A percentile compares a stretch with the other conserved stretches of the same genome.
phyloP scores from a whole-genome alignment of 2,797 vertebrate genomes.

The Somateria mollissima region DNA sequence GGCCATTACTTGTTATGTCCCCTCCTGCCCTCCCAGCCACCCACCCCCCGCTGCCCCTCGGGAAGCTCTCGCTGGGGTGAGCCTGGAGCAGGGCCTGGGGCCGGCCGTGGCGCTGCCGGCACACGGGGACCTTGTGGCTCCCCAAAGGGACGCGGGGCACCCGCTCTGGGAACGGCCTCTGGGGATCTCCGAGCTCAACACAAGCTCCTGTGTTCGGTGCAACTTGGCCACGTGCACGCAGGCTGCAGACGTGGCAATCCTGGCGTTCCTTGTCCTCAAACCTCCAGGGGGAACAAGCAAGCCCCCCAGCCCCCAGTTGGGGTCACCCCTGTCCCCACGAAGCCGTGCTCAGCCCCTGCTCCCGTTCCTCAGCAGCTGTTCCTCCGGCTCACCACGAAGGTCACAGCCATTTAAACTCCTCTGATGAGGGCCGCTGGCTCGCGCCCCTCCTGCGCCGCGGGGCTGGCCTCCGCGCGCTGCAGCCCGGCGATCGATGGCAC shows the following conservation, averaged over 20 bases:
- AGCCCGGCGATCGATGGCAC: constrained; percentile 70
- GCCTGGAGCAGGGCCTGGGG: neutral
- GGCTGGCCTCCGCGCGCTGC: constrained; percentile 58
- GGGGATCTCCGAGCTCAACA: neutral
- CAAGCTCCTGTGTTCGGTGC: neutral
- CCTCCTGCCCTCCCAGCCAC: constrained; percentile 45
- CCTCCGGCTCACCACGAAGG: constrained; percentile 45
- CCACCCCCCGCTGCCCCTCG: neutral
- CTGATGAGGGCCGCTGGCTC: constrained; percentile 43
- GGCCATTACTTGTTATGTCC: constrained; percentile 72
- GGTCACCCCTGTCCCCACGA: neutral
- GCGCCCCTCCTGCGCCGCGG: neutral
- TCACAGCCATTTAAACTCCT: constrained; percentile 59
- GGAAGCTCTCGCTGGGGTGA: neutral
- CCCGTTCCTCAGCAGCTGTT: neutral
- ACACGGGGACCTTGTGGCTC: rapidly evolving
- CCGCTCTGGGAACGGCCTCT: neutral
- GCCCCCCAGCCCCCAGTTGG: rapidly evolving
- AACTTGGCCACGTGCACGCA: rapidly evolving
- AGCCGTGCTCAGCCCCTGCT: neutral
- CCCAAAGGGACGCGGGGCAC: neutral
- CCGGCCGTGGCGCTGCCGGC: neutral
- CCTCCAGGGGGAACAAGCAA: neutral
- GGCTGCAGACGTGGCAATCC: neutral
- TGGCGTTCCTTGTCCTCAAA: neutral